A percentile compares a stretch with the other conserved stretches of the same genome.
Conservation (phyloP, 1,140 invertebrate species). For the Caenorhabditis elegans region DNA sequence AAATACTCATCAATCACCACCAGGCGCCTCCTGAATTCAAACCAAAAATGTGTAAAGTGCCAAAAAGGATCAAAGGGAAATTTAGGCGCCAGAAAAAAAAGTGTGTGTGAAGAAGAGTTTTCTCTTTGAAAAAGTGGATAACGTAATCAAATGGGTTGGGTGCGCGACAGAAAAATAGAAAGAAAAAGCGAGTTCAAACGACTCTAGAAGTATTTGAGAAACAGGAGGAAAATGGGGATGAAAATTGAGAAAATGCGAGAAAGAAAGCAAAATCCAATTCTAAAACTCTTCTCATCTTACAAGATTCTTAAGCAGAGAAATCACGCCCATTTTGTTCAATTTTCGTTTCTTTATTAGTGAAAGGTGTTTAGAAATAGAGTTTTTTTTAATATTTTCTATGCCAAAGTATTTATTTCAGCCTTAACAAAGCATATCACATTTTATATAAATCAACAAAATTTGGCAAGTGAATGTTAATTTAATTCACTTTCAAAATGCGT, state of each 20-base stretch:
- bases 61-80: not conserved
- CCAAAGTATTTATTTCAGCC: too few relatives aligned
- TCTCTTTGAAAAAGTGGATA: not conserved
- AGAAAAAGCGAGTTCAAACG: constrained; percentile 8
- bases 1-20: constrained; percentile 26
- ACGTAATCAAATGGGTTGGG: constrained; percentile 20
- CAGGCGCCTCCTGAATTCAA: not conserved
- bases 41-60: not conserved
- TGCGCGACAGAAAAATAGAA: not conserved
- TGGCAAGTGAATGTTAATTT: too few relatives aligned
- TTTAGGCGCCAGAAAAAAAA: not conserved
- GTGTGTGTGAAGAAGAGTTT: not conserved
- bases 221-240: not conserved
- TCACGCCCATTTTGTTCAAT: too few relatives aligned
- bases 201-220: not conserved
- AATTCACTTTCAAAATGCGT: too few relatives aligned
- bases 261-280: constrained; percentile 26
- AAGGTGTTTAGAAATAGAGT: too few relatives aligned
- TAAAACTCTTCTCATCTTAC: constrained; percentile 17
- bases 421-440: too few relatives aligned
- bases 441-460: too few relatives aligned
- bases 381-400: too few relatives aligned
- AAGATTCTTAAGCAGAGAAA: not conserved
- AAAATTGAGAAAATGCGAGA: not conserved
- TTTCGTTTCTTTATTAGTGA: too few relatives aligned